Conservation (phyloP, 2,113 vertebrate genomes). For the Gopherus flavomarginatus region DNA sequence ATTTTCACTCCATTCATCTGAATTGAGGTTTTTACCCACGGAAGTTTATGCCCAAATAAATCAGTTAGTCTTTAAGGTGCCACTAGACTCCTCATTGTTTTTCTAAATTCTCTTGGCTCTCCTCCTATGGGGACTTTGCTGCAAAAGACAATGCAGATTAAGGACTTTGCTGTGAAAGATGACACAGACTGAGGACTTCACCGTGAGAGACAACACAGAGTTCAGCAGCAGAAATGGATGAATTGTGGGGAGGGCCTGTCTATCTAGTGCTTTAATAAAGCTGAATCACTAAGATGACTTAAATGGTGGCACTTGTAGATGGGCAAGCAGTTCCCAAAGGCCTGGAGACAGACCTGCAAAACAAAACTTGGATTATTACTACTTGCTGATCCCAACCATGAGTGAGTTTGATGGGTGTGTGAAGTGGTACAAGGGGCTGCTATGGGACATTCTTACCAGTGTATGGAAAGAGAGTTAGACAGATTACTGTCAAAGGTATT, state of each 20-base stretch:
- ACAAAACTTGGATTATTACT: not conserved
- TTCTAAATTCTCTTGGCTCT: not conserved
- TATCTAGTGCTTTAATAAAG: not conserved
- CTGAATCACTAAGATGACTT: not conserved
- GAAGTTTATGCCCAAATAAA: too few species aligned
- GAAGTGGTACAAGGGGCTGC: not conserved
- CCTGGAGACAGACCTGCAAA: too few species aligned
- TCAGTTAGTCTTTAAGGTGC: too few species aligned
- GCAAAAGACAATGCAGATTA: not conserved
- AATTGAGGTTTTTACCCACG: too few species aligned
- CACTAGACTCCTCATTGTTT: too few species aligned
- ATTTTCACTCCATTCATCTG: too few species aligned
- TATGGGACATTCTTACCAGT: not conserved
- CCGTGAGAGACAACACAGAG: not conserved
- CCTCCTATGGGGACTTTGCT: too few species aligned
- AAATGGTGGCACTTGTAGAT: not conserved
- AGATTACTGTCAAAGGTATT: not conserved
- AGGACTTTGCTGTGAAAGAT: fast-evolving
- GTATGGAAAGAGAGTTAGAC: not conserved
- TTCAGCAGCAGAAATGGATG: too few species aligned
- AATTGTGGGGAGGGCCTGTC: not conserved
- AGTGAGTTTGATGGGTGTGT: not conserved
- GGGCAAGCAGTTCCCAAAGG: not conserved
- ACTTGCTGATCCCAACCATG: not conserved
- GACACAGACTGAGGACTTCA: not conserved